Evolutionary conservation across 1,140 invertebrate genomes (phyloP), one percentile per base, ranked within the genome.

Genomic region (Augochlora pura): DNA sequence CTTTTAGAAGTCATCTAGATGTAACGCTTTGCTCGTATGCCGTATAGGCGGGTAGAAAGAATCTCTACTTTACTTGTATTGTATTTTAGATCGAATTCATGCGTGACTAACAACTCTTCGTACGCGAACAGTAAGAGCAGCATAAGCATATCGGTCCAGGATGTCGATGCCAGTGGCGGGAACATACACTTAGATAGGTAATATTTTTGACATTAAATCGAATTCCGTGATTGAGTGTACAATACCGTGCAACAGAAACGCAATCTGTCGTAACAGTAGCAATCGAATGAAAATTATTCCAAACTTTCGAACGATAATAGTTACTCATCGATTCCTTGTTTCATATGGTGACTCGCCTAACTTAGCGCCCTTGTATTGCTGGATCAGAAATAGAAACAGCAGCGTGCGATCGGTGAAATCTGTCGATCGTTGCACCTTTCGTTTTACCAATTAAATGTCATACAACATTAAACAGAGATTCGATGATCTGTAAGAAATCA

Each of bases 111-210:
- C 82, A 90, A 89, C 65, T 89, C 77, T 86, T 80, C 85, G 62
- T 92, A 91, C 74, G 84, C 88, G 66, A 91, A 91, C 74, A 93
- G 88, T 80, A 95, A 95, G 82, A 94, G 94, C 80, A 93, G 93
- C 54, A 95, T 95, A 77, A 95, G 95, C 86, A 95, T 95, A 90
- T 94, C 94, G 39, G 93, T 95, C 76, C 94, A 95, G 85, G 94
- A 95, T 86, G 94, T 92, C 86, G 94, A 94, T 91, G 94, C 93
- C 77, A 90, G 90, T 91, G 93, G 90, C 85, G 91, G 91, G 87
- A 95, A 95, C 80, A 95, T 95, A 86, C 94, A 95, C 80, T 91
- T 96, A 59, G 95, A 96, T 90, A 96, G 95, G 95, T 95, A 93
- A 89, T 77, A 49, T 60, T 62, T 32, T 62, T 77, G 46, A 77